phyloP scores from a whole-genome alignment of 2,888 invertebrate species.

The Aporophyla lueneburgensis region DNA sequence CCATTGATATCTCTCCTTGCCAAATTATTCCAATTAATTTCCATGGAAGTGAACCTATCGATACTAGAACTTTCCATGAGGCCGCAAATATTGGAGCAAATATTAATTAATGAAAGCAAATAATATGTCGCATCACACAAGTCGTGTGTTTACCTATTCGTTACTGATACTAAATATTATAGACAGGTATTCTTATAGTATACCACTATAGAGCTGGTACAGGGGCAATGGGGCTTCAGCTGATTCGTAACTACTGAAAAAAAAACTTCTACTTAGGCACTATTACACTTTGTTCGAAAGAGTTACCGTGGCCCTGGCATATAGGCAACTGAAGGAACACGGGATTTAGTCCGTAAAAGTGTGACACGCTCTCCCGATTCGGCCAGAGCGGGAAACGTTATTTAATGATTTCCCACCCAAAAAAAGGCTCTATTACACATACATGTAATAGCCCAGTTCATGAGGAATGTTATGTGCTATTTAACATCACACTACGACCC shows the following conservation, averaged over 20 bases:
- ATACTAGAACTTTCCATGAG: slow-evolving; percentile 32
- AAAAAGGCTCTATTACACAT: no score
- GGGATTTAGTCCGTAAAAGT: no score
- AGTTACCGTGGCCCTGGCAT: no score
- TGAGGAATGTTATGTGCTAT: no score
- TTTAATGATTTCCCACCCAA: no score
- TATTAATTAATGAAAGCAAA: slow-evolving; percentile 50
- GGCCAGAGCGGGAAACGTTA: no score
- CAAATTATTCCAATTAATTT: slow-evolving; percentile 58
- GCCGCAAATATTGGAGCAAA: slow-evolving; percentile 39
- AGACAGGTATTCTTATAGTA: not conserved
- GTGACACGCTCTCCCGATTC: no score
- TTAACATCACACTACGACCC: no score
- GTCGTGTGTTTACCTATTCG: slow-evolving; percentile 19
- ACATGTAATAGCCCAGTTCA: no score
- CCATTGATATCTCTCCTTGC: slow-evolving; percentile 36
- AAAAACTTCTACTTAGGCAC: no score
- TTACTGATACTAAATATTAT: slow-evolving; percentile 20
- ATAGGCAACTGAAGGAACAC: no score
- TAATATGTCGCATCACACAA: slow-evolving; percentile 22
- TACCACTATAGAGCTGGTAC: not conserved
- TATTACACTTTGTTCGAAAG: no score
- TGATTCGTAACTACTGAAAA: not conserved
- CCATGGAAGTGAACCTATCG: slow-evolving; percentile 33
- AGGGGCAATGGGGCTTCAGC: not conserved